Evolutionary conservation across 37 sponge, comb jelly and placozoan genomes (phyloP).

Genomic region (Cliona cf. orientalis): DNA sequence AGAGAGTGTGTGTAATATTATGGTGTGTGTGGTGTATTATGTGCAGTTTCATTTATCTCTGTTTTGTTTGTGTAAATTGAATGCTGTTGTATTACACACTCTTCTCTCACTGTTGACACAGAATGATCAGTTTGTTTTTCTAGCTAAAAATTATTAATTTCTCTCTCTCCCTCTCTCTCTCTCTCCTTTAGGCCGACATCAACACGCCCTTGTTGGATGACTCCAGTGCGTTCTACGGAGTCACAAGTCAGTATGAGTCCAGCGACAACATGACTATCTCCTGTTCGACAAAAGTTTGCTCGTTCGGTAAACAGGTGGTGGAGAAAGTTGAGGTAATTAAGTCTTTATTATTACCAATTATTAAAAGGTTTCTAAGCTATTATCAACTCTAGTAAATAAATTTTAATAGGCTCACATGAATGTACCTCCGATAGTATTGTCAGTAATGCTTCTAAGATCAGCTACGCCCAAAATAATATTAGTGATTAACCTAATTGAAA

Average conservation of each 20-base stretch:
- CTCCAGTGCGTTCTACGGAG: constrained; percentile 84
- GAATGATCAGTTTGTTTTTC: no score
- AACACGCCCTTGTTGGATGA: constrained; percentile 73
- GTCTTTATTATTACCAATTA: no score
- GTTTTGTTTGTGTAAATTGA: no score
- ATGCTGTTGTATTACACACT: no score
- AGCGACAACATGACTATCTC: constrained; percentile 87
- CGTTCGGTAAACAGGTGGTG: constrained; percentile 98
- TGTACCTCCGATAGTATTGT: neutral
- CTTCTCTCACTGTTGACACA: no score
- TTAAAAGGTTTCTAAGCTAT: neutral
- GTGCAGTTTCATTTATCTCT: neutral
- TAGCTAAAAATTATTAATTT: no score
- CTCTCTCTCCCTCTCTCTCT: neutral
- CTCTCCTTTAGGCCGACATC: constrained; percentile 70
- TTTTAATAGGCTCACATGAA: neutral
- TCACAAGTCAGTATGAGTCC: constrained; percentile 89
- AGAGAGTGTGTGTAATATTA: neutral
- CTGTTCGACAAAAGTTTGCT: constrained; percentile 97
- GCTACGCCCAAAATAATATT: no score
- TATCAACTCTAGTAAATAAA: neutral
- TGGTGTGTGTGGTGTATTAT: neutral
- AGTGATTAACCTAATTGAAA: no score
- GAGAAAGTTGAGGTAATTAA: constrained; percentile 94
- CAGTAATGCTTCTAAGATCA: no score